Base-by-base conservation (phyloP, 2,113 vertebrate species). In the Leucoraja erinaceus region DNA sequence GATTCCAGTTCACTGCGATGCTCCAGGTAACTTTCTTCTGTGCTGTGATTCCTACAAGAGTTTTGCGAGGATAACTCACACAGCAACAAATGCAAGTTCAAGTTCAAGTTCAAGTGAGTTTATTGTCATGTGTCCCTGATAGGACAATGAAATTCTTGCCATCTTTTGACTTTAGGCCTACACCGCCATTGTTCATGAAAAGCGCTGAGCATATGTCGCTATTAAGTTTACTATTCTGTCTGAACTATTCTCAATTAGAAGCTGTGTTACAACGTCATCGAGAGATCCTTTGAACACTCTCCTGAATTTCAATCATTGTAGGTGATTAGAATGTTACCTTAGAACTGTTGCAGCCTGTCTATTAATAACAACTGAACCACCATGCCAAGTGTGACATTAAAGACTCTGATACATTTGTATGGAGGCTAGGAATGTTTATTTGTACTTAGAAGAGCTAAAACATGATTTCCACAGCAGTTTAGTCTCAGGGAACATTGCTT, bases 231-330 rank as follows among this genome's bases (percentile, higher is more conserved):
- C 61, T 61, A 63, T 72, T 70, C 61, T 90, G n/a, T 47, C 68
- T 72, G 88, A 91, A 47, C 61, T 47, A 72, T 91, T 91, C 68
- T 16, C 31, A 91, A 70, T 91, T 33, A 38, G 28, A 91, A 91
- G 3, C 63, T 9, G 8, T 91, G 68, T 72, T 47, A 70, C n/a
- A 91, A 6, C 2, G 61, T 14, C 61, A 20, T 68, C 86, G n/a
- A 84, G 54, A 59, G 59, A 31, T 88, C 31, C 63, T 70, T 63
- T 91, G 88, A 91, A 33, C 31, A 70, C 88, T 70, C 31, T 47
- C 20, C 88, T 70, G 66, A 31, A 91, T 4, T 38, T 25, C 0
- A 20, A 90, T 18, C 20, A 38, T 31, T 90, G 63, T 11, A 90
- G n/a, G 70, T 91, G 28, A 20, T 38, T 70, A 25, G 4, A 47